These are phyloP conservation scores for Nothoprocta perdicaria DNA, from an alignment of 2,113 vertebrate genomes.

Conservation along the genomic window DNA sequence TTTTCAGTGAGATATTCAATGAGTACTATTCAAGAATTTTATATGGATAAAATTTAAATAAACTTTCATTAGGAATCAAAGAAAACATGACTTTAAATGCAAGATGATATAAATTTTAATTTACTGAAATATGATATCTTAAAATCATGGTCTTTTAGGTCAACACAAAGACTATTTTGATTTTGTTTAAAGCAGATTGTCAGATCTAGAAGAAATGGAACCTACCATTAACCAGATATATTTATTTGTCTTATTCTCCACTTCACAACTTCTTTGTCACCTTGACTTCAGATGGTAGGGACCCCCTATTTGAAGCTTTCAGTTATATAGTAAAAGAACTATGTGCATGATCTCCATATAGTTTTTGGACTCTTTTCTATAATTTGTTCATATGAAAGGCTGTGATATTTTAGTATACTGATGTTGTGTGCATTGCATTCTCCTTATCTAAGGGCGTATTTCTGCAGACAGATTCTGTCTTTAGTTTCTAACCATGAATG, in stretches of 20 bases:
- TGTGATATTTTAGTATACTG: not conserved
- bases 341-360: fast-evolving
- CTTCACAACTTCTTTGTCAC: not conserved
- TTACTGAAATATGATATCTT: not conserved
- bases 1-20: not conserved
- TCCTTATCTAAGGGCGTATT: not conserved
- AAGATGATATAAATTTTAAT: not conserved
- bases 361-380: not conserved
- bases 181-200: not conserved
- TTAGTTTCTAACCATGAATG: not conserved
- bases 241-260: not conserved
- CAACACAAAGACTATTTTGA: not conserved
- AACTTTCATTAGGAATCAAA: not conserved
- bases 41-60: not conserved
- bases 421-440: not conserved
- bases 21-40: not conserved
- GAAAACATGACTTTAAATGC: not conserved
- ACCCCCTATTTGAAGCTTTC: not conserved
- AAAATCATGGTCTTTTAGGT: not conserved
- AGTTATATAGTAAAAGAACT: not conserved
- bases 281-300: not conserved
- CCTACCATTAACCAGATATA: not conserved
- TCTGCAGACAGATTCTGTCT: not conserved
- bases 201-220: not conserved
- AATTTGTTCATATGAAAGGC: not conserved